A percentile compares a stretch with the other conserved stretches of the same genome.
Evolutionary conservation across 1,140 invertebrate species (phyloP).

Genomic region (Frieseomelitta varia): DNA sequence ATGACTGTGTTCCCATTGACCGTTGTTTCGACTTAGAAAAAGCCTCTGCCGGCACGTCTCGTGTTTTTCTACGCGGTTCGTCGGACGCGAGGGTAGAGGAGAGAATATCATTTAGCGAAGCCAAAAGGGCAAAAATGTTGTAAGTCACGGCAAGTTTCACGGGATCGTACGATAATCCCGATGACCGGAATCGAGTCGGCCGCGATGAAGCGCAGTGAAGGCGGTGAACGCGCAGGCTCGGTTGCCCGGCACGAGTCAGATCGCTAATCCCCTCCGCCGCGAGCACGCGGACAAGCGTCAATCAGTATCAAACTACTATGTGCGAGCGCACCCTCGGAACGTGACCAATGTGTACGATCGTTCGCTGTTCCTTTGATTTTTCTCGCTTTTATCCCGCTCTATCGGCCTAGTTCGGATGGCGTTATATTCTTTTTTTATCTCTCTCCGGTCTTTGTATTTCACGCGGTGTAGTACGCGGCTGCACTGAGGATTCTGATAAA

Average conservation of each 20-base stretch:
- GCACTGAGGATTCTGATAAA: not conserved
- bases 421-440: not conserved
- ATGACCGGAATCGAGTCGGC: not conserved
- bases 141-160: constrained; percentile 1
- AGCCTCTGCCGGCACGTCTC: not conserved
- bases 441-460: too few species aligned
- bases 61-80: not conserved
- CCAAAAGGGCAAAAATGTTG: not conserved
- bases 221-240: not conserved
- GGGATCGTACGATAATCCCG: too few species aligned
- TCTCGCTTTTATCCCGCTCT: not conserved
- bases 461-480: too few species aligned
- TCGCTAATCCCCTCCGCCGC: constrained; percentile 44
- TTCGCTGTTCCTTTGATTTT: constrained; percentile 9
- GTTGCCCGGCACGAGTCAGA: constrained; percentile 25
- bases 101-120: not conserved
- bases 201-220: not conserved
- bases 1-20: not conserved
- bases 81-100: too few species aligned
- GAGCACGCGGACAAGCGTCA: constrained; percentile 77
- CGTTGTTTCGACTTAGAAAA: not conserved
- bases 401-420: not conserved
- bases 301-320: constrained; percentile 69
- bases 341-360: constrained; percentile 44
- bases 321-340: constrained; percentile 33